Conservation (phyloP, 2,113 vertebrate genomes). For the Columba livia region DNA sequence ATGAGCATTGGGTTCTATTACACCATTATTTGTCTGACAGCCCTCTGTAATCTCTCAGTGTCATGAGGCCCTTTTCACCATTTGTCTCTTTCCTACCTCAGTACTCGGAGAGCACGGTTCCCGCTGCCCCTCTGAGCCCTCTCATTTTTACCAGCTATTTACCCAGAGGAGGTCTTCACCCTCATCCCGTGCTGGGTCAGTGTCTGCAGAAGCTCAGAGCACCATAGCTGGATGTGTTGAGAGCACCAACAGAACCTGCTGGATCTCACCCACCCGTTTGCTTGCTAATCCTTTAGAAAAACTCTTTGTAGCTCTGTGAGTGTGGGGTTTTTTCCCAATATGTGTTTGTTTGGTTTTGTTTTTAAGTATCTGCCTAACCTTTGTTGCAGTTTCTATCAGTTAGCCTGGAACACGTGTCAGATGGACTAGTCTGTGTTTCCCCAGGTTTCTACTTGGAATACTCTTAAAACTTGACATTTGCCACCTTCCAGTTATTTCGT, state of each 20-base stretch:
- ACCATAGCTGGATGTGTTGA: not conserved
- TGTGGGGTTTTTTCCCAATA: accelerated
- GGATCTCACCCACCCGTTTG: not conserved
- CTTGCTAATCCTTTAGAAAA: not conserved
- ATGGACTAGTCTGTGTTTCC: not conserved
- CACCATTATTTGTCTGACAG: not conserved
- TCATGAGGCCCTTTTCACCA: not conserved
- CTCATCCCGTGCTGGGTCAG: not conserved
- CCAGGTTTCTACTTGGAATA: not conserved
- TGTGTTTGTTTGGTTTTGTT: not conserved
- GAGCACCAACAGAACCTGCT: accelerated
- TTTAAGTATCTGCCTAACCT: not conserved
- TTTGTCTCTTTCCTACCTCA: not conserved
- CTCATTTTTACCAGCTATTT: not conserved
- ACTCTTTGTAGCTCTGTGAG: not conserved
- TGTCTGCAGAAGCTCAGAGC: not conserved
- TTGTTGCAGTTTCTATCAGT: not conserved
- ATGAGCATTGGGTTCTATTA: not conserved
- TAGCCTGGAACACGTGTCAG: not conserved
- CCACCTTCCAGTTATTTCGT: not conserved
- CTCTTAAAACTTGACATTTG: not conserved
- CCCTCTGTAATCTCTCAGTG: not conserved
- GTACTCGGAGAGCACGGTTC: not conserved
- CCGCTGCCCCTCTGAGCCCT: not conserved
- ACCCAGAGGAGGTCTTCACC: not conserved